Evolutionary conservation across 1,140 invertebrate genomes (phyloP), one percentile per base, ranked within the genome.

Genomic region (Chymomyza costata): DNA sequence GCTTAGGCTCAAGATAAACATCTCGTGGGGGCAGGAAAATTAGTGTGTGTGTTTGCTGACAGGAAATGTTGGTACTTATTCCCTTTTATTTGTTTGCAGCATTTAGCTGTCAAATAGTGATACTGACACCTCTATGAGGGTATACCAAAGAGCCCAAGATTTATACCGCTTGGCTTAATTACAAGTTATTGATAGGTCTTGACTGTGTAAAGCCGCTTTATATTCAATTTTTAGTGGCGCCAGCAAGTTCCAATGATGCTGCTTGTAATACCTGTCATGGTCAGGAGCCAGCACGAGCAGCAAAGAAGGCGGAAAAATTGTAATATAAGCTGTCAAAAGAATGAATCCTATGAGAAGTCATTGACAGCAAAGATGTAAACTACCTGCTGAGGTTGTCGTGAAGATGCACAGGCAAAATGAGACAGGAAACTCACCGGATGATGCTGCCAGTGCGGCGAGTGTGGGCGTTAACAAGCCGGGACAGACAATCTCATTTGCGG

Each of bases 401-500:
- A n/a, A n/a, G n/a, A n/a, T n/a, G 44, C 39, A 17, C 65, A 68
- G 68, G 50, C 49, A 37, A 14, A 34, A 25, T 47, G 61, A n/a
- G n/a, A n/a, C n/a, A n/a, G n/a, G n/a, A n/a, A n/a, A n/a, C n/a
- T n/a, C n/a, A n/a, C n/a, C n/a, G n/a, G n/a, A n/a, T n/a, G n/a
- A n/a, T n/a, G n/a, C n/a, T n/a, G n/a, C n/a, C n/a, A n/a, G n/a
- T n/a, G n/a, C n/a, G n/a, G n/a, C 65, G 61, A 60, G 69, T 70
- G 66, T 39, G 62, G 65, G 65, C 52, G 61, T 62, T 19, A 11
- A 53, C 54, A 35, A 31, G 47, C 30, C 10, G 54, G 64, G 25
- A 62, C 57, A 60, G 58, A 80, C 51, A 63, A 67, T 78, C 73
- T 80, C 73, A 80, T 78, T 80, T 78, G 73, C 45, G 73, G 73